Evolutionary conservation across 2,113 vertebrate species (phyloP).

Genomic region (Ascaphus truei): DNA sequence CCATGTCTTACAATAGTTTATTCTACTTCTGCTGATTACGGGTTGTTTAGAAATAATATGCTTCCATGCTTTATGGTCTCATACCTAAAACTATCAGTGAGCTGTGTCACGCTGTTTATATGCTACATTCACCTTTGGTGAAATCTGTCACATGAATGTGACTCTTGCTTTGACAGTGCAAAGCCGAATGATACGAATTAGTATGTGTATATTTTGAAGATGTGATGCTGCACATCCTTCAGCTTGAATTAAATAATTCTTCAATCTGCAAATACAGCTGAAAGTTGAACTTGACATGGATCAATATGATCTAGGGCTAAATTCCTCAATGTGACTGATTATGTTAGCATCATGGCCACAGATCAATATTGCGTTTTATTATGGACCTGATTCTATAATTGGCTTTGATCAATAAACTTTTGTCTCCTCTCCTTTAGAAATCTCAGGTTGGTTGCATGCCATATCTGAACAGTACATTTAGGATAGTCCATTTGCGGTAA

Average conservation of each 20-base stretch:
- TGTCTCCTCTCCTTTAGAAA: slow-evolving; percentile 84
- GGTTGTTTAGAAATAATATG: slow-evolving; percentile 21
- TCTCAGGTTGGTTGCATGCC: slow-evolving; percentile 59
- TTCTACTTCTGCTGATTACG: no score
- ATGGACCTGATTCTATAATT: slow-evolving; percentile 76
- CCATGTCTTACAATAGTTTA: no score
- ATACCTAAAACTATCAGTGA: slow-evolving; percentile 52
- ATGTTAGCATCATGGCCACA: slow-evolving; percentile 82
- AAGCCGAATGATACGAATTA: slow-evolving; percentile 61
- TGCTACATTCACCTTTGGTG: slow-evolving; percentile 62
- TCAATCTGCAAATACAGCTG: slow-evolving; percentile 82
- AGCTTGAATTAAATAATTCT: slow-evolving; percentile 81
- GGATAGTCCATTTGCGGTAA: slow-evolving; percentile 64
- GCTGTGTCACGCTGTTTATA: slow-evolving; percentile 58
- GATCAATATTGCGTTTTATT: slow-evolving; percentile 93
- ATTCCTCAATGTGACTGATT: slow-evolving; percentile 89
- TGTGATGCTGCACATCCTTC: slow-evolving; percentile 68
- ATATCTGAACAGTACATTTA: slow-evolving; percentile 78
- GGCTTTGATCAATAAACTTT: slow-evolving; percentile 93
- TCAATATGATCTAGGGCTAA: slow-evolving; percentile 87
- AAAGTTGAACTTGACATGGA: slow-evolving; percentile 93
- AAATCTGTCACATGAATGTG: slow-evolving; percentile 76
- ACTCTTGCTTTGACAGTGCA: slow-evolving; percentile 71
- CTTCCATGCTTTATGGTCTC: slow-evolving; percentile 35
- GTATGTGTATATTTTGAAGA: slow-evolving; percentile 58